phyloP scores from a whole-genome alignment of 2,797 vertebrate genomes.

The Micrastur ruficollis region DNA sequence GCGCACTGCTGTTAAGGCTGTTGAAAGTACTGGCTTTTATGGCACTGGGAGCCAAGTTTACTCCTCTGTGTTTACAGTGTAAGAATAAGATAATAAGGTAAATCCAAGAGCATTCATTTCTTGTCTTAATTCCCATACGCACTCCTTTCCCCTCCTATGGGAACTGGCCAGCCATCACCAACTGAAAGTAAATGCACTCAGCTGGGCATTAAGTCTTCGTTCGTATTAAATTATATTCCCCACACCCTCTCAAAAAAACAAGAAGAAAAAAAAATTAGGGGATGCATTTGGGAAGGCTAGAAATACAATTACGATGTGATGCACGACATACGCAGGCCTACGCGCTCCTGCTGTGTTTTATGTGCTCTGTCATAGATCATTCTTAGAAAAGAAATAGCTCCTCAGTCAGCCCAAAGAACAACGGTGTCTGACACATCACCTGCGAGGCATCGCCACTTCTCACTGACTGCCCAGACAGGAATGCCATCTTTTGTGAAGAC shows the following conservation, averaged over 20 bases:
- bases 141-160: not conserved
- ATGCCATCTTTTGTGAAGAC: not conserved
- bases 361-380: not conserved
- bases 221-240: not conserved
- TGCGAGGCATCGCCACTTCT: not conserved
- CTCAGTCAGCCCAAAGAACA: not conserved
- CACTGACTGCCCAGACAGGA: not conserved
- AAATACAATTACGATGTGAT: not conserved
- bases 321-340: not conserved
- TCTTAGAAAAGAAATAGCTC: not conserved
- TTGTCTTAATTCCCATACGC: not conserved
- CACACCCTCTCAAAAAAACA: not conserved
- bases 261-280: not conserved
- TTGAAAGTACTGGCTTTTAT: not conserved
- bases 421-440: not conserved
- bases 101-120: not conserved
- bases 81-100: not conserved
- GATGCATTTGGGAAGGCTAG: not conserved
- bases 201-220: not conserved
- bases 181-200: not conserved
- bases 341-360: not conserved
- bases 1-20: rapidly evolving
- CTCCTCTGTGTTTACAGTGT: not conserved
- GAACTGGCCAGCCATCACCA: not conserved
- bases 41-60: not conserved